phyloP scores from a whole-genome alignment of 2,797 vertebrate genomes.

The Trematomus bernacchii region DNA sequence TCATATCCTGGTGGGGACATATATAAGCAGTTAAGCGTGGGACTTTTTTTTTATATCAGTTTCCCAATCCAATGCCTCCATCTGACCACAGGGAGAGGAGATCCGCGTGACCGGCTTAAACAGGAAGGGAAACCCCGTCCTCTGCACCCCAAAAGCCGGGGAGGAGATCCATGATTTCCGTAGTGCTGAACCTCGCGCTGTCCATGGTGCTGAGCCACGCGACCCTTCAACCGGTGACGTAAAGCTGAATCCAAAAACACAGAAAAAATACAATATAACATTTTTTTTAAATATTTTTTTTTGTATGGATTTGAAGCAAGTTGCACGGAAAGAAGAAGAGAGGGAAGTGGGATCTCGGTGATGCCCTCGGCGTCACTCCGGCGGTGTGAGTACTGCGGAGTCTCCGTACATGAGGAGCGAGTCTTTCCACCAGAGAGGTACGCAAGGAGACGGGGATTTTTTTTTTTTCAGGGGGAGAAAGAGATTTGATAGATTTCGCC shows the following conservation, averaged over 20 bases:
- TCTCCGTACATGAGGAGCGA: conserved; percentile 65
- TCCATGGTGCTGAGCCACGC: conserved; percentile 81
- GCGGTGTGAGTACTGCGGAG: conserved; percentile 68
- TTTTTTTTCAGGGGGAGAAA: conserved; percentile 17
- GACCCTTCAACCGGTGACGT: conserved; percentile 70
- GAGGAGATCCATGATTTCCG: too few species aligned
- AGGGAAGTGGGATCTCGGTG: conserved; percentile 50
- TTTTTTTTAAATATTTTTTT: background rate
- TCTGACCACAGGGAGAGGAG: conserved; percentile 18
- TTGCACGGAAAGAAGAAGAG: conserved; percentile 14
- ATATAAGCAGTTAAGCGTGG: conserved; percentile 74
- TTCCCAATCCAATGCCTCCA: conserved; percentile 15
- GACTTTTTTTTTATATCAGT: conserved; percentile 49
- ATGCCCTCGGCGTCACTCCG: conserved; percentile 67
- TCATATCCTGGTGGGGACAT: conserved; percentile 8
- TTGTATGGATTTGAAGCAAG: conserved; percentile 39
- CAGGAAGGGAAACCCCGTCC: conserved; percentile 19
- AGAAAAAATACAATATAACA: background rate
- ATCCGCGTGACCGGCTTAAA: conserved; percentile 21
- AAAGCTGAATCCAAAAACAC: conserved; percentile 33
- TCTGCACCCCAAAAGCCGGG: too few species aligned
- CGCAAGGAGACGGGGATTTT: conserved; percentile 53
- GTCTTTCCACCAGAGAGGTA: conserved; percentile 80
- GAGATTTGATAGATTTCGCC: conserved; percentile 28
- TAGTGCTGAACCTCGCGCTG: conserved; percentile 59